phyloP scores from a whole-genome alignment of 2,888 invertebrate species.

The Diploptera punctata region DNA sequence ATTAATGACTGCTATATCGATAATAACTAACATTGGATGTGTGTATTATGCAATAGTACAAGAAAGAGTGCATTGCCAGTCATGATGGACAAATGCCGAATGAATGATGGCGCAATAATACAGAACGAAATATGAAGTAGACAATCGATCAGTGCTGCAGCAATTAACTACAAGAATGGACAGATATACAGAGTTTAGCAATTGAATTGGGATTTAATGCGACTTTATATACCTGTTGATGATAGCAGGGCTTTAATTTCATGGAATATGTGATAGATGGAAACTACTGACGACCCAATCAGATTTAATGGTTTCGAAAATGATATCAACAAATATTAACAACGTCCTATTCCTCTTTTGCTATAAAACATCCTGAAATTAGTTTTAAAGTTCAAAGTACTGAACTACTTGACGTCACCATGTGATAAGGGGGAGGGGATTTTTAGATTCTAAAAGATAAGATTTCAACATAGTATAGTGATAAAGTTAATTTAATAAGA shows the following conservation, averaged over 20 bases:
- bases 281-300: not conserved
- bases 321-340: conserved; percentile 21
- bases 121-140: not conserved
- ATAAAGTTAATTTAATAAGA: too few species aligned
- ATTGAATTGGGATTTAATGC: not conserved
- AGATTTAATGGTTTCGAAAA: conserved; percentile 26
- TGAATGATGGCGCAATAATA: not conserved
- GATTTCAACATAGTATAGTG: too few species aligned
- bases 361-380: too few species aligned
- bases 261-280: not conserved
- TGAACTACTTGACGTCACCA: too few species aligned
- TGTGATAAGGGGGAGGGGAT: too few species aligned
- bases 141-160: not conserved
- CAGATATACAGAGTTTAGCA: conserved; percentile 5
- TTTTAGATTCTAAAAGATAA: too few species aligned
- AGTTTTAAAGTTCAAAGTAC: too few species aligned
- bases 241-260: conserved; percentile 13
- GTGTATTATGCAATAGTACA: not conserved
- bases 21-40: not conserved
- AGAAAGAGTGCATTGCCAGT: too few species aligned
- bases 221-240: conserved; percentile 15
- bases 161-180: conserved; percentile 11
- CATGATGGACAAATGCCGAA: not conserved
- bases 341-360: too few species aligned
- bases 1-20: not conserved